These are phyloP conservation scores for Anthopleura xanthogrammica DNA, from an alignment of 92 coral and sea anemone species.

Conservation along the genomic window DNA sequence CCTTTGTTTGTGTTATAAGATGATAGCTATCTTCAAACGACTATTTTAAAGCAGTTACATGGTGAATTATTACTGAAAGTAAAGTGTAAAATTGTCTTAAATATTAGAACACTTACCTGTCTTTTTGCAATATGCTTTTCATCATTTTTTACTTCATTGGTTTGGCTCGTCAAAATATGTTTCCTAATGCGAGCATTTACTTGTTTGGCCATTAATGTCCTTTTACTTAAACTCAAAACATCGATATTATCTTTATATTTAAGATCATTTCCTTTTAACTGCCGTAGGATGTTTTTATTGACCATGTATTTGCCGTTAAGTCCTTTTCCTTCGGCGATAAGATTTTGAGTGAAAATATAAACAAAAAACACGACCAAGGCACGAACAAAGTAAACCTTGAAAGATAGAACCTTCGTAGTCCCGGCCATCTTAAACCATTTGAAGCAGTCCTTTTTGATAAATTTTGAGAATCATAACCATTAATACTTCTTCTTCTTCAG, in stretches of 20 bases:
- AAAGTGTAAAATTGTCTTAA: neutral
- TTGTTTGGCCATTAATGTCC: conserved; percentile 12
- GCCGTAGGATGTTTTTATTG: conserved; percentile 17
- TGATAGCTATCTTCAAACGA: neutral
- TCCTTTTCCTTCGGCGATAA: neutral
- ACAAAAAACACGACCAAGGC: conserved; percentile 1
- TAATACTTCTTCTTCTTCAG: neutral
- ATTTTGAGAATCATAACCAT: neutral
- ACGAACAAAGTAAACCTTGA: conserved; percentile 2
- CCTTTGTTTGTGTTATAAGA: neutral
- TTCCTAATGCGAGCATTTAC: neutral
- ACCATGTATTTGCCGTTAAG: neutral
- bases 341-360: conserved; percentile 11
- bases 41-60: neutral
- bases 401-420: neutral
- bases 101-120: conserved; percentile 15
- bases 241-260: neutral
- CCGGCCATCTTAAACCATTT: neutral
- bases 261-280: conserved; percentile 1
- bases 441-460: neutral
- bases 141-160: neutral
- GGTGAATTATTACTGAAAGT: neutral
- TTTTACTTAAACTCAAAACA: conserved; percentile 10
- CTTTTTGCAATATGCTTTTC: conserved; percentile 10
- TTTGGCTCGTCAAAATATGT: conserved; percentile 11